Conservation (phyloP, 2,113 vertebrate genomes). For the Lynx canadensis region DNA sequence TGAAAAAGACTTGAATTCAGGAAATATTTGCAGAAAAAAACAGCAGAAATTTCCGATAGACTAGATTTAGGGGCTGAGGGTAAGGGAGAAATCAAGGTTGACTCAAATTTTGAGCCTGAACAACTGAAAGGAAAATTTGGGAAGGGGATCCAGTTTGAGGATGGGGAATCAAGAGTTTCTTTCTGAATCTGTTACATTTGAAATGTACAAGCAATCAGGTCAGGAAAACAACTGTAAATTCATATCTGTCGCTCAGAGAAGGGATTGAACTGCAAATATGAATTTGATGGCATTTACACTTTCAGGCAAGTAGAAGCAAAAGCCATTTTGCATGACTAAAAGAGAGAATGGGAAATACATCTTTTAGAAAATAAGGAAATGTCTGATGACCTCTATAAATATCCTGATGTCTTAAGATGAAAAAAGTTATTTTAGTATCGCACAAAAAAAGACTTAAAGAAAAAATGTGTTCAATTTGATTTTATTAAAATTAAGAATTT, state of each 20-base stretch:
- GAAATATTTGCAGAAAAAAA: background rate
- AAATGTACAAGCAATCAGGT: background rate
- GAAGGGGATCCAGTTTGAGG: background rate
- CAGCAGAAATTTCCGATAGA: background rate
- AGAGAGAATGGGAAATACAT: background rate
- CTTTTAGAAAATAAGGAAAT: background rate
- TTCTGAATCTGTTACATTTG: background rate
- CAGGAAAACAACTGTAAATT: background rate
- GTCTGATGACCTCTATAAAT: background rate
- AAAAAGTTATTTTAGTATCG: background rate
- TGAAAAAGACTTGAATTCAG: background rate
- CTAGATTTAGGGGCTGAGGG: background rate
- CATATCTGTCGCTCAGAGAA: background rate
- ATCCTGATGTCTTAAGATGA: background rate
- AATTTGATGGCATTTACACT: background rate
- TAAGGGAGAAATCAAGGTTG: background rate
- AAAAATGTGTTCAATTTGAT: background rate
- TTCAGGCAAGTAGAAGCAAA: background rate
- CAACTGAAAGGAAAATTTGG: background rate
- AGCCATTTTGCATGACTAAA: background rate
- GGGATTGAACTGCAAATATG: background rate
- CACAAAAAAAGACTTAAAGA: background rate
- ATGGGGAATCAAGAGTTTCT: background rate
- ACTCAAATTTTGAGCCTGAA: background rate
- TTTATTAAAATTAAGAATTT: background rate